Percentiles rank a stretch among this genome's conserved stretches.
Conservation (phyloP, 2,888 invertebrate species). For the Dasysyrphus albostriatus region DNA sequence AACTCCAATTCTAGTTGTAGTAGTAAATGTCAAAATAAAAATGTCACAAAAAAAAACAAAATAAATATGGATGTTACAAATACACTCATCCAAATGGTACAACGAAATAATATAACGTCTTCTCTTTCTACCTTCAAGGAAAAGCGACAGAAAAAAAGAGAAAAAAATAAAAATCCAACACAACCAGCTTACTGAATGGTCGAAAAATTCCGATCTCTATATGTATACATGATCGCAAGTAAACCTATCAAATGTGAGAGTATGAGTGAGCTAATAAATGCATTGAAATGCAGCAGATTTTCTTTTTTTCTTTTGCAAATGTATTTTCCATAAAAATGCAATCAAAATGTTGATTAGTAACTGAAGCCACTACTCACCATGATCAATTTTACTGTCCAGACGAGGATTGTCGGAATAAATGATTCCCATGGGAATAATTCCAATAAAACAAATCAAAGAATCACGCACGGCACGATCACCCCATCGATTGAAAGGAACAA, state of each 20-base stretch:
- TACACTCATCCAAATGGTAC: constrained; percentile 12
- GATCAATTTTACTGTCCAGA: constrained; percentile 34
- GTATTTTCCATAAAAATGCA: constrained; percentile 40
- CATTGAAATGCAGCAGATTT: constrained; percentile 70
- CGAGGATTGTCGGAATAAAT: background rate
- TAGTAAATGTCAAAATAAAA: constrained; percentile 71
- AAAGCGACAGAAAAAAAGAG: constrained; percentile 23
- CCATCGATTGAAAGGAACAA: constrained; percentile 40
- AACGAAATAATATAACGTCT: background rate
- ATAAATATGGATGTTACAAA: constrained; percentile 45
- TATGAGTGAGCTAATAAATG: constrained; percentile 70
- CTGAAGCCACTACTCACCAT: constrained; percentile 52
- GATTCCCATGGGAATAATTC: constrained; percentile 19
- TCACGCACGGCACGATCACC: constrained; percentile 24
- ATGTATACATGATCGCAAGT: constrained; percentile 58
- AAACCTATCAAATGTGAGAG: background rate
- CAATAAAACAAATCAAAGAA: constrained; percentile 42
- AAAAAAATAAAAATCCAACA: constrained; percentile 33
- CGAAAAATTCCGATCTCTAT: constrained; percentile 74
- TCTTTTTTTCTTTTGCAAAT: constrained; percentile 62
- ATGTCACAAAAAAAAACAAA: constrained; percentile 57
- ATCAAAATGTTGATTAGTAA: constrained; percentile 42
- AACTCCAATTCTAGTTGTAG: constrained; percentile 20
- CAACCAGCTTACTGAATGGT: constrained; percentile 49
- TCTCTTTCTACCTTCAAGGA: constrained; percentile 28